phyloP scores from a whole-genome alignment of 2,797 vertebrate genomes.

The Sebastes vulpes region DNA sequence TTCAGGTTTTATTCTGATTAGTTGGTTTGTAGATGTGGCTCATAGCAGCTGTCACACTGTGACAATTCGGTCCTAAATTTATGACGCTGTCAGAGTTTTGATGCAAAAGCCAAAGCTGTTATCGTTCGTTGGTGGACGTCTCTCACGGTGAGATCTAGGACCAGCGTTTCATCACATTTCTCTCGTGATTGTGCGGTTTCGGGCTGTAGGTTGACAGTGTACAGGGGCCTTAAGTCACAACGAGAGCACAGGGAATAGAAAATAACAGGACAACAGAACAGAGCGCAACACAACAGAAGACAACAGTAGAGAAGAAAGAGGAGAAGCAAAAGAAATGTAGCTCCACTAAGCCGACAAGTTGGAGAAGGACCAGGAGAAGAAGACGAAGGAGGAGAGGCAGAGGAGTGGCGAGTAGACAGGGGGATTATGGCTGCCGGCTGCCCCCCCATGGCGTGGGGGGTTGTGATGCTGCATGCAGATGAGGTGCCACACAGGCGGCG shows the following conservation, averaged over 20 bases:
- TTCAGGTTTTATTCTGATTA: background rate
- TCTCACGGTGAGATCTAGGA: background rate
- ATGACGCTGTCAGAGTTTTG: background rate
- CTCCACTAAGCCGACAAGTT: slow-evolving; percentile 66
- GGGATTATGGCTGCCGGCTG: slow-evolving; percentile 86
- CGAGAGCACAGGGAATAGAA: background rate
- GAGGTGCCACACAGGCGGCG: slow-evolving; percentile 91
- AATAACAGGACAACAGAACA: slow-evolving; percentile 13
- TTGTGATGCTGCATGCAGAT: slow-evolving; percentile 98
- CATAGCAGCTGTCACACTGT: background rate
- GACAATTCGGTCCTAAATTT: background rate
- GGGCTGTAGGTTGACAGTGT: background rate
- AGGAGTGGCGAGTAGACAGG: slow-evolving; percentile 77
- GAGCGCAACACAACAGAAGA: slow-evolving; percentile 13
- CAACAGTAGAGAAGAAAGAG: slow-evolving; percentile 50
- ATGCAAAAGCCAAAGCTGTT: background rate
- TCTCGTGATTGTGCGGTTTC: background rate
- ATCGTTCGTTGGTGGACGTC: background rate
- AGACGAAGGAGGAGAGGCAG: slow-evolving; percentile 63
- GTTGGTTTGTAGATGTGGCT: background rate
- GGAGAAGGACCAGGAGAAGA: slow-evolving; percentile 71
- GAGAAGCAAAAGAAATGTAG: slow-evolving; percentile 54
- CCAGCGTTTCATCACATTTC: background rate
- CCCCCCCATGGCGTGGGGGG: slow-evolving; percentile 90
- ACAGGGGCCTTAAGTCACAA: slow-evolving; percentile 12